phyloP scores from a whole-genome alignment of 2,797 vertebrate species.

The Ceyx erithaca region DNA sequence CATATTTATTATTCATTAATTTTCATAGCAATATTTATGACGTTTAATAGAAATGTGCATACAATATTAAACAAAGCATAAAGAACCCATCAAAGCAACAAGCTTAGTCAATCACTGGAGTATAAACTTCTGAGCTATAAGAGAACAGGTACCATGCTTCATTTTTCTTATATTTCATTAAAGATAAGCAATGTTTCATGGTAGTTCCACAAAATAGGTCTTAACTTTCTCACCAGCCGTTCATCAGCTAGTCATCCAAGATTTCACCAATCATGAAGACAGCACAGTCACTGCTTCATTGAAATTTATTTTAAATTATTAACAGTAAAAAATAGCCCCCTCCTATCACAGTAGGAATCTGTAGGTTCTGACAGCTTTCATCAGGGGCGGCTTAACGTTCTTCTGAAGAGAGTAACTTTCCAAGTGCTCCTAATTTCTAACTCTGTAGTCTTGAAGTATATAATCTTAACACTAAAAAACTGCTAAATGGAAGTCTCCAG shows the following conservation, averaged over 20 bases:
- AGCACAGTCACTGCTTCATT: not conserved
- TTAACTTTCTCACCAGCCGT: not conserved
- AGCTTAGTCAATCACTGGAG: slow-evolving; percentile 15
- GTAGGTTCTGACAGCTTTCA: not conserved
- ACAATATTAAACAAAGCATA: slow-evolving; percentile 21
- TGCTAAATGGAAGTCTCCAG: not conserved
- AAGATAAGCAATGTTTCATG: not conserved
- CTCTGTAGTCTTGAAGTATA: not conserved
- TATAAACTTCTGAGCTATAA: not conserved
- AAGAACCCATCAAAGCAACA: not conserved
- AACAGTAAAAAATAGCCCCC: not conserved
- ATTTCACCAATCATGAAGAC: not conserved
- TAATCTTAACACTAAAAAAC: not conserved
- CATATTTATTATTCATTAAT: slow-evolving; percentile 27
- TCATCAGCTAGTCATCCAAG: not conserved
- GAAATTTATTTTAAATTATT: not conserved
- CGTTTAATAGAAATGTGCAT: slow-evolving; percentile 31
- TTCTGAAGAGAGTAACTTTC: not conserved
- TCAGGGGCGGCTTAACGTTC: not conserved
- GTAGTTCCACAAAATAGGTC: not conserved
- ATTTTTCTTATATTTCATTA: not conserved
- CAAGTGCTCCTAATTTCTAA: not conserved
- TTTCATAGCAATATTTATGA: slow-evolving; percentile 19
- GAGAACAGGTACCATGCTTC: not conserved
- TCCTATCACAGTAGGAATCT: not conserved